phyloP scores from a whole-genome alignment of 1,140 invertebrate genomes.

The Dinothrombium tinctorium region DNA sequence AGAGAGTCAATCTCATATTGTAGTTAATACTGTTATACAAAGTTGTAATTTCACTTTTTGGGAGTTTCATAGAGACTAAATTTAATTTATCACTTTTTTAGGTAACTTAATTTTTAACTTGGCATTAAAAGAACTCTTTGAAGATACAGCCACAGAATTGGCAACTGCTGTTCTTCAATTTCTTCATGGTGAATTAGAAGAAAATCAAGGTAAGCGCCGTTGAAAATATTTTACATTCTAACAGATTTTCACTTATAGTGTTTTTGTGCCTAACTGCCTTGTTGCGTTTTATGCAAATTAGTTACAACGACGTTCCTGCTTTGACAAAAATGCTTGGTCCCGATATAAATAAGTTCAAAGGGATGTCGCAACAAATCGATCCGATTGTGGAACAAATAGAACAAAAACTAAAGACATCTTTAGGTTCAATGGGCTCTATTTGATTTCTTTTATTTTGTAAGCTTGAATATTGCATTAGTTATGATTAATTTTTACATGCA shows the following conservation, averaged over 20 bases:
- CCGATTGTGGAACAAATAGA: conserved; percentile 37
- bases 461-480: too few relatives aligned
- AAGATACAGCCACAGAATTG: conserved; percentile 72
- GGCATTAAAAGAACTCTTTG: conserved; percentile 78
- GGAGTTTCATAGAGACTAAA: too few relatives aligned
- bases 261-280: conserved; percentile 28
- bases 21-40: too few relatives aligned
- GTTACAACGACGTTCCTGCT: conserved; percentile 45
- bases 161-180: conserved; percentile 76
- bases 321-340: conserved; percentile 79
- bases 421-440: too few relatives aligned
- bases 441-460: too few relatives aligned
- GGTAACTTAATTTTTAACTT: conserved; percentile 69
- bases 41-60: too few relatives aligned
- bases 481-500: too few relatives aligned
- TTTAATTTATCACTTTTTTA: too few relatives aligned
- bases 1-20: too few relatives aligned
- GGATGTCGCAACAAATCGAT: conserved; percentile 50
- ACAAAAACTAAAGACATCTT: conserved; percentile 11
- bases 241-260: conserved; percentile 5
- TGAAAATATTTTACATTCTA: neutral
- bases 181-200: conserved; percentile 46
- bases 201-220: conserved; percentile 33
- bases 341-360: conserved; percentile 51
- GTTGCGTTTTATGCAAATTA: conserved; percentile 48